Percentiles rank a stretch among this genome's conserved stretches.
These are phyloP conservation scores for Eulemur macaco DNA, from an alignment of 2,113 vertebrate genomes.

Conservation along the genomic window DNA sequence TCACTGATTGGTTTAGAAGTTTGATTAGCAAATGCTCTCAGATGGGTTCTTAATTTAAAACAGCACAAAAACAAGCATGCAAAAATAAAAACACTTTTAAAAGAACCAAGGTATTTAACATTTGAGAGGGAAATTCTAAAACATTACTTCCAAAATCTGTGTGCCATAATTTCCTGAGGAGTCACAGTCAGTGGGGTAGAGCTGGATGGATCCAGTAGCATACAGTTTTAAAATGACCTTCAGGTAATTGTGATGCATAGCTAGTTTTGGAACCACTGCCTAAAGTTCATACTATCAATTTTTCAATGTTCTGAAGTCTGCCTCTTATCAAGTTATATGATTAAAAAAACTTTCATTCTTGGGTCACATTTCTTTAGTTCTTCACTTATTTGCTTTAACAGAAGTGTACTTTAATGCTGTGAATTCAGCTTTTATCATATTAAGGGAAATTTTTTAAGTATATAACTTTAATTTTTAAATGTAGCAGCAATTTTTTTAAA, in stretches of 20 bases:
- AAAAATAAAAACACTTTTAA: conserved; percentile 15
- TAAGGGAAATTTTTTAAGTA: neutral
- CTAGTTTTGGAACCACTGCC: neutral
- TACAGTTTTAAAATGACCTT: neutral
- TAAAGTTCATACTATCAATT: neutral
- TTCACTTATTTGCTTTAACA: neutral
- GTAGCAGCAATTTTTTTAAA: neutral
- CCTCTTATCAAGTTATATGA: neutral
- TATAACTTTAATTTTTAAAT: neutral
- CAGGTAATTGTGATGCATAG: neutral
- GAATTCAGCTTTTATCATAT: neutral
- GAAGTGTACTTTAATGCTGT: neutral
- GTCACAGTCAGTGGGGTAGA: neutral
- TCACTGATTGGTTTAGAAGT: conserved; percentile 23
- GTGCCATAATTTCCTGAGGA: neutral
- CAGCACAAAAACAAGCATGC: neutral
- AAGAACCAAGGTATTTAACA: neutral
- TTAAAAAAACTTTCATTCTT: neutral
- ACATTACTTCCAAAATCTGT: neutral
- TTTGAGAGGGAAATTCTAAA: conserved; percentile 7
- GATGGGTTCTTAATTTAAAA: conserved; percentile 36
- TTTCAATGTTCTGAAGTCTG: neutral
- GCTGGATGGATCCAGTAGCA: neutral
- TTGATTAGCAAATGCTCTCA: conserved; percentile 14
- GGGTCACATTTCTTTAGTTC: neutral